Base-by-base conservation (phyloP, 2,113 vertebrate species). In the Semnopithecus entellus region DNA sequence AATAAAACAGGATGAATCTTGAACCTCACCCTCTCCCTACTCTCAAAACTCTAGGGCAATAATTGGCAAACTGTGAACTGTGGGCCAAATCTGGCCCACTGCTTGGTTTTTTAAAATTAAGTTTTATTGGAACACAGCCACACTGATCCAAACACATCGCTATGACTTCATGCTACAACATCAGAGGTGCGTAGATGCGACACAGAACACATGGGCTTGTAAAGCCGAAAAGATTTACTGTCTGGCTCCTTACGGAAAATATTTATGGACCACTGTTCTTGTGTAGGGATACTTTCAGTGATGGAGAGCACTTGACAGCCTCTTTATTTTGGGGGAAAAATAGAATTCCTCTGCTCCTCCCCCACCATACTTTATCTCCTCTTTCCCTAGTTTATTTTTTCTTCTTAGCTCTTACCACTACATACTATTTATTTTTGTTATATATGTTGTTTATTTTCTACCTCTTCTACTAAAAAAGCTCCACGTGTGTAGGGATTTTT, bases 1-100 rank as follows among this genome's bases (percentile, higher is more conserved):
- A 75, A 3, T 8, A 59, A 83, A 66, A 48, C n/a, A 94, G 68
- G 32, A 25, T 30, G 16, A 35, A 38, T 25, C 61, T 84, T 90
- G 25, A 88, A 45, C 5, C 20, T 13, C 32, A 38, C 64, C 18
- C 12, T 78, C 23, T 70, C 43, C 6, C n/a, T 16, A 3, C 50
- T 66, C 75, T 79, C 17, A 61, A 38, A 90, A 96, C 68, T 43
- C 57, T 64, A 75, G 83, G 61, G 89, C 12, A 79, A 75, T 14
- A 23, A 40, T 8, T 14, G 35, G 35, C 30, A 87, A 91, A 90
- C 22, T 22, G 12, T 11, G 48, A 27, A 17, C 25, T 57, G n/a
- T 52, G 27, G 61, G 61, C 9, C 6, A 70, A 80, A 72, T 50
- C 5, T 57, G n/a, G 45, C 25, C 30, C 4, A 16, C 1, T 25